A percentile compares a stretch with the other conserved stretches of the same genome.
phyloP scores from a whole-genome alignment of 1,140 invertebrate genomes.

The Drosophila melanica region DNA sequence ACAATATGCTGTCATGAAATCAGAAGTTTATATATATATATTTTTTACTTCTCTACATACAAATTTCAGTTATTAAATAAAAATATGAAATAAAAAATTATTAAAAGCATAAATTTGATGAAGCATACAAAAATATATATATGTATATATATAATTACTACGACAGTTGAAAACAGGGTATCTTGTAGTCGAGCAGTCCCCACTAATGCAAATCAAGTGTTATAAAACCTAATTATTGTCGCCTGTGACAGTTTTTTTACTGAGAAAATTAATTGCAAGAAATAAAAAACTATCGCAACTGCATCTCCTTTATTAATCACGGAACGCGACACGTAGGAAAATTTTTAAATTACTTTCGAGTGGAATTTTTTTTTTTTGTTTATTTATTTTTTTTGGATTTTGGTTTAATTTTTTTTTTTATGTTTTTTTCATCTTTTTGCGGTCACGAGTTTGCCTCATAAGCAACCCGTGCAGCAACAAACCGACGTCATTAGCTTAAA shows the following conservation, averaged over 20 bases:
- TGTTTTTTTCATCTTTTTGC: slow-evolving; percentile 17
- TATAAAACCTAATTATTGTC: slow-evolving; percentile 3
- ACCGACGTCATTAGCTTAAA: slow-evolving; percentile 36
- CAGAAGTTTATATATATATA: no score
- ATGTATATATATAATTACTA: no score
- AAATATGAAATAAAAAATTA: no score
- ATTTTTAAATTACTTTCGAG: slow-evolving; percentile 16
- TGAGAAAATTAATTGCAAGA: slow-evolving; percentile 3
- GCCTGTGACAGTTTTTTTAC: background rate
- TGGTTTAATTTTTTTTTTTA: slow-evolving; percentile 26
- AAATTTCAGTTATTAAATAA: no score
- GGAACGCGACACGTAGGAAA: slow-evolving; percentile 2
- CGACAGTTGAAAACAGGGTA: background rate
- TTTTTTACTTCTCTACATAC: no score
- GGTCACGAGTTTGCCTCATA: slow-evolving; percentile 35
- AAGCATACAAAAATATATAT: no score
- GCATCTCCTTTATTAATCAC: slow-evolving; percentile 4
- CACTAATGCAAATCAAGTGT: background rate
- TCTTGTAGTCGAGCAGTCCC: background rate
- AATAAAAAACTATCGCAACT: background rate
- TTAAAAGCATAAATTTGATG: no score
- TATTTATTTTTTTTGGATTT: background rate
- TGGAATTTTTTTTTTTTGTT: background rate
- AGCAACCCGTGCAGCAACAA: slow-evolving; percentile 10
- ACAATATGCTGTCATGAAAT: no score